A percentile compares a stretch with the other conserved stretches of the same genome.
Conservation (phyloP, 2,113 vertebrate genomes). For the Hassar affinis region DNA sequence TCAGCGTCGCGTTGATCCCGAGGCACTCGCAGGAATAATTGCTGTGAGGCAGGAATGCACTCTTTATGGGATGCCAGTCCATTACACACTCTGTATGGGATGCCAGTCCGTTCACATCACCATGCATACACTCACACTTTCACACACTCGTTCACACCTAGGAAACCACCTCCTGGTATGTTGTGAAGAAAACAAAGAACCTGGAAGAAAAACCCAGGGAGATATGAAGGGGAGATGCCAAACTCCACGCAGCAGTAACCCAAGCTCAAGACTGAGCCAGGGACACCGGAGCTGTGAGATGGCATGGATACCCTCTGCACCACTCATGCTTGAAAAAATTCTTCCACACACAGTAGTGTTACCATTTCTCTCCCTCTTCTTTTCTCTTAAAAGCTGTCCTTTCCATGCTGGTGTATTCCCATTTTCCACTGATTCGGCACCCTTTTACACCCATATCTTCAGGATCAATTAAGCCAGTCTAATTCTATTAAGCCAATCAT, state of each 20-base stretch:
- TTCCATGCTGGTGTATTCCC: not conserved
- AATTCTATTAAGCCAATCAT: slow-evolving; percentile 16
- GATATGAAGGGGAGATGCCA: not conserved
- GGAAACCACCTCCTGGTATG: too few relatives aligned
- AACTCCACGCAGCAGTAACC: not conserved
- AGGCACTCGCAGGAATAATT: not conserved
- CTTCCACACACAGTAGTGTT: not conserved
- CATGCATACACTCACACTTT: not conserved
- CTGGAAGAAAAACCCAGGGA: too few relatives aligned
- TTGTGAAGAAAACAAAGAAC: not conserved
- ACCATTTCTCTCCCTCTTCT: not conserved
- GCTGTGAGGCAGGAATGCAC: not conserved
- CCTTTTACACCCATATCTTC: not conserved
- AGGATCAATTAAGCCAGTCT: not conserved
- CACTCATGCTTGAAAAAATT: not conserved
- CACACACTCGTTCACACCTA: not conserved
- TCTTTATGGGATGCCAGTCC: too few relatives aligned
- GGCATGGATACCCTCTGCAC: not conserved
- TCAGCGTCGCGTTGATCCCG: not conserved
- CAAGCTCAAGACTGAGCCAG: not conserved
- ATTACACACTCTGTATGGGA: not conserved
- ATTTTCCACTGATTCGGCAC: not conserved
- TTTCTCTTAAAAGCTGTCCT: not conserved
- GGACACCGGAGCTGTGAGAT: not conserved
- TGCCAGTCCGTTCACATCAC: too few relatives aligned